A percentile compares a stretch with the other conserved stretches of the same genome.
Evolutionary conservation across 2,113 vertebrate species (phyloP).

Genomic region (Misgurnus mizolepis): DNA sequence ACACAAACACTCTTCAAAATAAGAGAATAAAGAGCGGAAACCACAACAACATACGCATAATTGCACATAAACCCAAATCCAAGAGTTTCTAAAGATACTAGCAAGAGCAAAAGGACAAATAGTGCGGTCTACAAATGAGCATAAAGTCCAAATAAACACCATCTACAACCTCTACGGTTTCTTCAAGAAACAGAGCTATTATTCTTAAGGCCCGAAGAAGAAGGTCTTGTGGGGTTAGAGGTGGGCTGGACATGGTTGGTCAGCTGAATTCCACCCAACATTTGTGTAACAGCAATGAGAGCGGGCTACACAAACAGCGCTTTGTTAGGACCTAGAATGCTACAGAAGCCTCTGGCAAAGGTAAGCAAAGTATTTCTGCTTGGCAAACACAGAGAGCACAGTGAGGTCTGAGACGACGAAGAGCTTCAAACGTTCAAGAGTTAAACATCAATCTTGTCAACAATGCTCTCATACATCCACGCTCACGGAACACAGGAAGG

Average conservation of each 20-base stretch:
- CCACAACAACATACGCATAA: background rate
- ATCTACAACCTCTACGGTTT: background rate
- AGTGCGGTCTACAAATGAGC: background rate
- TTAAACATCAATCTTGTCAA: constrained; percentile 40
- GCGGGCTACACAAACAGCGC: constrained; percentile 38
- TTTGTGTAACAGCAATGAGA: constrained; percentile 22
- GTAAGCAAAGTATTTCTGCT: constrained; percentile 38
- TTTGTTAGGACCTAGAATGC: constrained; percentile 19
- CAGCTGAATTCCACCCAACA: constrained; percentile 13
- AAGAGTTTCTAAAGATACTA: background rate
- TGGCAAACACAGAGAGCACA: constrained; percentile 36
- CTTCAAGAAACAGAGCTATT: background rate
- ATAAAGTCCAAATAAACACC: background rate
- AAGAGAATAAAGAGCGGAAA: background rate
- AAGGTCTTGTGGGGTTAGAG: constrained; percentile 21
- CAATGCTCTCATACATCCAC: constrained; percentile 23
- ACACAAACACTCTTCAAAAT: background rate
- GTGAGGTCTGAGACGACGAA: constrained; percentile 10
- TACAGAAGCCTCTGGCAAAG: constrained; percentile 29
- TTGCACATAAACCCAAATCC: background rate
- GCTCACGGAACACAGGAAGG: background rate
- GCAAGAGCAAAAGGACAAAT: constrained; percentile 3
- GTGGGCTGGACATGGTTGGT: constrained; percentile 6
- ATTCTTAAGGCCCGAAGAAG: background rate
- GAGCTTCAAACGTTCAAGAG: constrained; percentile 34